Conservation (phyloP, 2,797 vertebrate species). For the Amphiprion clarkii region DNA sequence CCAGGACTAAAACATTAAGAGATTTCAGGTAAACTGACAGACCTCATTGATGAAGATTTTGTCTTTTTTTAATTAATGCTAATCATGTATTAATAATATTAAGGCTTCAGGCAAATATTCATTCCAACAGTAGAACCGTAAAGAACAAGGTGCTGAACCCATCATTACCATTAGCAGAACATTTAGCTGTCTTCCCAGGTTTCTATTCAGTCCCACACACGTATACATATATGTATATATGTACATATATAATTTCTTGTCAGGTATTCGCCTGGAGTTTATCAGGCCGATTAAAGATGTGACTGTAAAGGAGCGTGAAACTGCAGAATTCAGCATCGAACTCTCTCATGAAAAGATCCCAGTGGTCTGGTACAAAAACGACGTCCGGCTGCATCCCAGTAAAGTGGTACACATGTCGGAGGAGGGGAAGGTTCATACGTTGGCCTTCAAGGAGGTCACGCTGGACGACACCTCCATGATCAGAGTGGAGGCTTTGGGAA, state of each 20-base stretch:
- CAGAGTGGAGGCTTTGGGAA: constrained; percentile 92
- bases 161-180: not conserved
- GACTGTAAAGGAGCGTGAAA: constrained; percentile 97
- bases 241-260: constrained; percentile 36
- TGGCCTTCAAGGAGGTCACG: constrained; percentile 94
- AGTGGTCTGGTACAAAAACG: constrained; percentile 96
- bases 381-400: constrained; percentile 93
- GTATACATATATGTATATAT: not conserved
- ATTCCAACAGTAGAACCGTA: too few relatives aligned
- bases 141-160: not conserved
- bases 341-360: constrained; percentile 96
- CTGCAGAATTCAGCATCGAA: constrained; percentile 94
- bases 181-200: not conserved
- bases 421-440: constrained; percentile 88
- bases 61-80: too few relatives aligned
- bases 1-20: too few relatives aligned
- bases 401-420: constrained; percentile 93
- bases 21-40: too few relatives aligned
- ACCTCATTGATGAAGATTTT: too few relatives aligned
- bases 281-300: constrained; percentile 96
- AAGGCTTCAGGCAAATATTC: constrained; percentile 10
- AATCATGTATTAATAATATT: too few relatives aligned
- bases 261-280: constrained; percentile 97
- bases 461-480: constrained; percentile 96
- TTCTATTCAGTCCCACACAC: not conserved